phyloP scores from a whole-genome alignment of 1,140 invertebrate species.

The Oedothorax gibbosus region DNA sequence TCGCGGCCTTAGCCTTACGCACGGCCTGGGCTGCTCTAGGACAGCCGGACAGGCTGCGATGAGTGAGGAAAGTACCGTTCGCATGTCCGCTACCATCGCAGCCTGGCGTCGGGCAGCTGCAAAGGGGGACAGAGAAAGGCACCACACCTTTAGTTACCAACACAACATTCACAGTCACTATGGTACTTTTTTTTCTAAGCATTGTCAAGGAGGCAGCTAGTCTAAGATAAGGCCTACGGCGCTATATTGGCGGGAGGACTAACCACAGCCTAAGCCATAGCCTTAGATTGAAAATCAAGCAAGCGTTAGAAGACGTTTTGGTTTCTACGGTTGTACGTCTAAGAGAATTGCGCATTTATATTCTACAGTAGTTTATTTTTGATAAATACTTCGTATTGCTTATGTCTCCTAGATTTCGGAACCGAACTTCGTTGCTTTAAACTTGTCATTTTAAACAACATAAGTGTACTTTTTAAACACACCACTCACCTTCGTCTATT shows the following conservation, averaged over 20 bases:
- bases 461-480: no score
- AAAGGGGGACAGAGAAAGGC: conserved; percentile 35
- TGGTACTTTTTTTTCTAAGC: conserved; percentile 30
- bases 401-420: no score
- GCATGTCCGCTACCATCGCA: conserved; percentile 63
- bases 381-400: no score
- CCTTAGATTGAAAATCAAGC: not conserved
- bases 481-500: no score
- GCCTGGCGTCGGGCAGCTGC: conserved; percentile 62
- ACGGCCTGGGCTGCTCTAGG: conserved; percentile 65
- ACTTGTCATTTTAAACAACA: no score
- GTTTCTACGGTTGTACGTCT: no score
- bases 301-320: no score
- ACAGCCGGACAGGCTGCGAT: conserved; percentile 65
- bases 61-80: conserved; percentile 64
- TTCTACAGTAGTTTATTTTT: no score
- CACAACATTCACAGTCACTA: conserved; percentile 1
- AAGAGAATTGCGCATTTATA: no score
- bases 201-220: conserved; percentile 2
- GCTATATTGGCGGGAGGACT: conserved; percentile 5
- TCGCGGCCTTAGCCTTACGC: conserved; percentile 40
- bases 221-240: conserved; percentile 2
- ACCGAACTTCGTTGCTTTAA: no score
- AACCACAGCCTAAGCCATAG: not conserved
- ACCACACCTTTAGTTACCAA: conserved; percentile 45